These are phyloP conservation scores for Engystomops pustulosus DNA, from an alignment of 2,113 vertebrate species.

Conservation along the genomic window DNA sequence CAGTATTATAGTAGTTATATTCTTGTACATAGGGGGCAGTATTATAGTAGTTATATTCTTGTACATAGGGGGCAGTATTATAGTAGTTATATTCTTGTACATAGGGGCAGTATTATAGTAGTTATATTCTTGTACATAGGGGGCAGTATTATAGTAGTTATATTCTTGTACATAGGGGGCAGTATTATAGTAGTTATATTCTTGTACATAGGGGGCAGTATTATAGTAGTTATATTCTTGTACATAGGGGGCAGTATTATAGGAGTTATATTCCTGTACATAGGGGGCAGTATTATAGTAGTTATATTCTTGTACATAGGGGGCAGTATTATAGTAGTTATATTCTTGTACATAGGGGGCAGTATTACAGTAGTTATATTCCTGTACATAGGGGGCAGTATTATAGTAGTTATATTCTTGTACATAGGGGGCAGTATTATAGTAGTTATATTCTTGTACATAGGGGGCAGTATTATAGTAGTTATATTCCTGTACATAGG, in stretches of 20 bases:
- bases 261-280: conserved; percentile 3
- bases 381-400: not conserved
- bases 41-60: not conserved
- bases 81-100: conserved; percentile 13
- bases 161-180: not conserved
- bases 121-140: not conserved
- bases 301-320: not conserved
- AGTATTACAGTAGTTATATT: conserved; percentile 3
- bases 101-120: not conserved
- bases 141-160: not conserved
- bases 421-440: not conserved
- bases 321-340: not conserved
- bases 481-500: too few species aligned
- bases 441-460: too few species aligned
- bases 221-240: not conserved
- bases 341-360: not conserved
- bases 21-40: not conserved
- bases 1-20: not conserved
- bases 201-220: not conserved
- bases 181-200: conserved; percentile 20
- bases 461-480: too few species aligned
- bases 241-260: not conserved
- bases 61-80: not conserved
- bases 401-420: not conserved
- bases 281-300: conserved; percentile 5